Evolutionary conservation across 2,888 invertebrate species (phyloP), one percentile per base, ranked within the genome.

Genomic region (Taenaris catops): DNA sequence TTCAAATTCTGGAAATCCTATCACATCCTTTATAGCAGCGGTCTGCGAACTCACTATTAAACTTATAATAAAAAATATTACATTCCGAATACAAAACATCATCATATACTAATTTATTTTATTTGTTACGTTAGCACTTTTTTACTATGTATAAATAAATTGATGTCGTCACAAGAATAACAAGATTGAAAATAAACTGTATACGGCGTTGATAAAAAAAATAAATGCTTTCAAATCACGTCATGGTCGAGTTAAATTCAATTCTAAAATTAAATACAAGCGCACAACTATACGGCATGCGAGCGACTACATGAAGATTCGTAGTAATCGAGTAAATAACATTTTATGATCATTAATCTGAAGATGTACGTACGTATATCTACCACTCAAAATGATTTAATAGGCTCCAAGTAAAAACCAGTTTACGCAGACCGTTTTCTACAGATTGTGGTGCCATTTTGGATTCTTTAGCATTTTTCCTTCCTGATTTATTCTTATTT

Each of bases 1-100:
- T 49, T 83, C 83, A 2, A 47, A 20, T 51, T 84, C 84, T 8
- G 83, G 84, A 59, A 80, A 84, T 43, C 80, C 80, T 42, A 84
- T 78, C 6, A 60, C 55, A 46, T 63, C 69, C 41, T 53, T 45
- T 23, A 56, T 66, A 36, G 44, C 44, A 24, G 60, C 63, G 2
- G 50, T 46, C 25, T 50, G 41, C 8, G 41, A 53, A 49, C 49
- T 49, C 16, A 63, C 40, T 17, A 69, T 38, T 10, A 48, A 26
- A 34, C 39, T 17, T 19, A 29, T 2, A 26, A 24, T 26, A 5
- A 44, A 20, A 17, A 40, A 21, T 24, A 42, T 14, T 21, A 24
- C 14, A 34, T 17, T 19, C 4, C 25, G 14, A 23, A 24, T 9
- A 5, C 4, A 24, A 58, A 35, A 51, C 65, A 69, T 66, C 34